Evolutionary conservation across 1,140 invertebrate species (phyloP), one percentile per base, ranked within the genome.

Genomic region (Papilio polytes): DNA sequence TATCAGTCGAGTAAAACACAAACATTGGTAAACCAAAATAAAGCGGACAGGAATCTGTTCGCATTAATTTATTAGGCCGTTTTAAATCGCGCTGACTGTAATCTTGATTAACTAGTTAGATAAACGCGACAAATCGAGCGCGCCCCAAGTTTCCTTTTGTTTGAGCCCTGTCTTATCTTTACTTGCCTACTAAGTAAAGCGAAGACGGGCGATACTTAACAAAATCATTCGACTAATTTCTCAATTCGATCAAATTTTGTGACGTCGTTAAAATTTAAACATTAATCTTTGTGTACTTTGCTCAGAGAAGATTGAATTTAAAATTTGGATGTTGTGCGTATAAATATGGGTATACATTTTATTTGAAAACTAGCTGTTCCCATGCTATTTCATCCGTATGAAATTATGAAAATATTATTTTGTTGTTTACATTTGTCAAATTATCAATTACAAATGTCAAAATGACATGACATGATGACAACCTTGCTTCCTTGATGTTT

Each of bases 91-190:
- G 66, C 76, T 70, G 46, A 63, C 80, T 80, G 74, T 87, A 87
- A 88, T 89, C 88, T 88, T 89, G 88, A 89, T 89, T 86, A 89
- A 89, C 83, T 86, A 83, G 83, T 83, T 79, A 85, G 88, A 87
- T 87, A 87, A 88, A 88, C 86, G 83, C 84, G 81, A 86, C 88
- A 86, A 85, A 86, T 85, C 84, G 85, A 70, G 78, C 81, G 56
- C 51, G 15, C n/a, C 9, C 56, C 53, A 12, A 66, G 53, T 66
- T 78, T 78, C 56, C 77, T 36, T 78, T 83, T 85, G 80, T 81
- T 83, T 80, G 44, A 82, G 73, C 66, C 48, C 56, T 51, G 63
- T 56, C 41, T 72, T 80, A 83, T 83, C 78, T 80, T 66, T 63
- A 31, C 56, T 78, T 63, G 44, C 36, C 53, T 59, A 41, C 56